Percentiles rank a stretch among this genome's conserved stretches.
phyloP scores from a whole-genome alignment of 2,113 vertebrate species.

The Pterocles orientalis region DNA sequence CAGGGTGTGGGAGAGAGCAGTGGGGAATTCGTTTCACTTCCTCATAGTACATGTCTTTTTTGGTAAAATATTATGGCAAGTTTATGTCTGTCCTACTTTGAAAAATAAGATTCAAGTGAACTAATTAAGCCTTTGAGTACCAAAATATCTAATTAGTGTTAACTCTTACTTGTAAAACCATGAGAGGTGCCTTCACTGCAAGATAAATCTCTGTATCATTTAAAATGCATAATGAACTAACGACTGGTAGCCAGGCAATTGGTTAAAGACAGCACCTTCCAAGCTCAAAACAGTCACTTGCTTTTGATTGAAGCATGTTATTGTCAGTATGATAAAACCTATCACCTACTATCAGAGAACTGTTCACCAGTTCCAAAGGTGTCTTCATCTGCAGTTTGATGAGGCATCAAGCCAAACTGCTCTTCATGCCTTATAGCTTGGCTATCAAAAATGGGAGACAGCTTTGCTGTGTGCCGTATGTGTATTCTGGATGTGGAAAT shows the following conservation, averaged over 20 bases:
- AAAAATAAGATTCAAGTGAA: conserved; percentile 71
- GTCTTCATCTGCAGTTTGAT: conserved; percentile 15
- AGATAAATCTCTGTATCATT: background rate
- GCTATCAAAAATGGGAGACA: background rate
- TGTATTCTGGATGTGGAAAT: background rate
- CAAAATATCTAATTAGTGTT: conserved; percentile 71
- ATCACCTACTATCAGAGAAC: conserved; percentile 32
- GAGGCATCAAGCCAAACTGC: conserved; percentile 37
- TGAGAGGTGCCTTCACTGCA: background rate
- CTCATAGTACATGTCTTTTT: conserved; percentile 31
- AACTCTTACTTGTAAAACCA: conserved; percentile 53
- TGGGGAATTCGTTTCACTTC: conserved; percentile 59
- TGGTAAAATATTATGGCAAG: conserved; percentile 71
- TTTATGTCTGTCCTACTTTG: conserved; percentile 51
- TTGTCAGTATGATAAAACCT: conserved; percentile 31
- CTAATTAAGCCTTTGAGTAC: conserved; percentile 69
- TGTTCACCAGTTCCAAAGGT: conserved; percentile 8
- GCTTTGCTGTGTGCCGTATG: background rate
- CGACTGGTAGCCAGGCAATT: background rate
- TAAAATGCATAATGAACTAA: background rate
- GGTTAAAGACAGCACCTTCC: conserved; percentile 34
- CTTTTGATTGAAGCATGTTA: background rate
- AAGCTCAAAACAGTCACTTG: conserved; percentile 32
- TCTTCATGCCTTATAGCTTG: background rate
- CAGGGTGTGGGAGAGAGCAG: conserved; percentile 47